Evolutionary conservation across 2,113 vertebrate species (phyloP).

Genomic region (Erythrolamprus reginae): DNA sequence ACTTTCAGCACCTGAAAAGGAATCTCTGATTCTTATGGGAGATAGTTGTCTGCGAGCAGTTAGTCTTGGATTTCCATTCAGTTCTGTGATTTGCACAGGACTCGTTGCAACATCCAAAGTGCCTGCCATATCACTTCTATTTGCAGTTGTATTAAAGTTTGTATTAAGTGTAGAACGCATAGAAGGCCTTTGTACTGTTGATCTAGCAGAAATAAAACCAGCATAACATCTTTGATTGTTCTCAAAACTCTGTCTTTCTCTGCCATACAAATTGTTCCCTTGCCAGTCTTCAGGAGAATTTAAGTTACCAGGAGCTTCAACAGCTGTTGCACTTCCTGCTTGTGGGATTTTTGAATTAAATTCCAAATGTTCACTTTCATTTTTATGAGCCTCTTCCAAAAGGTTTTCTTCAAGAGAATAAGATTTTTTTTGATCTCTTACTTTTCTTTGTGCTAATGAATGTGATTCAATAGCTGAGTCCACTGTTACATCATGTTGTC

Average conservation of each 20-base stretch:
- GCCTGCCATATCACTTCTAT: not conserved
- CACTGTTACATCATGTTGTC: not conserved
- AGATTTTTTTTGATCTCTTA: slow-evolving; percentile 1
- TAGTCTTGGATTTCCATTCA: slow-evolving; percentile 23
- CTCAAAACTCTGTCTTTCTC: slow-evolving; percentile 25
- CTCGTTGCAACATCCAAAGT: not conserved
- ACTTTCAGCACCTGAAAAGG: not conserved
- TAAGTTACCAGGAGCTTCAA: not conserved
- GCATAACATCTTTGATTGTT: not conserved
- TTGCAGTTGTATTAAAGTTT: not conserved
- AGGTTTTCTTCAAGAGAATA: not conserved
- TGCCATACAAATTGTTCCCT: not conserved
- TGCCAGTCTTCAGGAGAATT: not conserved
- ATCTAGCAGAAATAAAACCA: not conserved
- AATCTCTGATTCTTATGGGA: slow-evolving; percentile 33
- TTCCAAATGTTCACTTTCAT: slow-evolving; percentile 1
- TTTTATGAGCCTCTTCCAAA: not conserved
- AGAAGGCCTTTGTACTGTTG: slow-evolving; percentile 4
- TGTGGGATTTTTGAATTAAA: not conserved
- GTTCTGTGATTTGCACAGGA: slow-evolving; percentile 1
- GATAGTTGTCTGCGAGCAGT: slow-evolving; percentile 20
- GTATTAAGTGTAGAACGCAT: not conserved
- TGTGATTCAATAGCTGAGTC: not conserved
- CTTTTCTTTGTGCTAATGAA: not conserved
- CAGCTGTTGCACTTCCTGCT: not conserved